Evolutionary conservation across 1,140 invertebrate species (phyloP).

Genomic region (Muscidifurax raptorellus): DNA sequence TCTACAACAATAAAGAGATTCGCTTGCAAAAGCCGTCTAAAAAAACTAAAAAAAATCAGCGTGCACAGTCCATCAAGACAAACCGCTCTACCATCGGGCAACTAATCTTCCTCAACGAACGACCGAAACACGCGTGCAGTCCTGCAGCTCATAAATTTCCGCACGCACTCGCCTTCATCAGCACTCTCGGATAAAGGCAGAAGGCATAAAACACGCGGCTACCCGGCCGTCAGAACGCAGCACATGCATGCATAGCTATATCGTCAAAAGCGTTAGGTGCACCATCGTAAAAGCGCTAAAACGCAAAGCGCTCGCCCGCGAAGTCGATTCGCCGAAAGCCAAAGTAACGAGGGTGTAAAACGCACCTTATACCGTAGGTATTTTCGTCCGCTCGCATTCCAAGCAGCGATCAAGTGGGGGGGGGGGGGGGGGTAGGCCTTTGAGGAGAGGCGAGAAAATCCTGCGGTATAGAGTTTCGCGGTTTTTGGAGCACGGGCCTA

Average conservation of each 20-base stretch:
- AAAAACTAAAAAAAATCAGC: too few species aligned
- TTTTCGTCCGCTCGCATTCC: neutral
- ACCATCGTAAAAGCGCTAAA: conserved; percentile 19
- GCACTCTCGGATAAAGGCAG: neutral
- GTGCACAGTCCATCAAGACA: too few species aligned
- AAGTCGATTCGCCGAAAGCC: conserved; percentile 3
- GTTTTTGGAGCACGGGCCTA: neutral
- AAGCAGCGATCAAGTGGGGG: neutral
- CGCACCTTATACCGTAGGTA: neutral
- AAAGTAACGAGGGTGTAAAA: conserved; percentile 7
- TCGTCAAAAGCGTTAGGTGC: neutral
- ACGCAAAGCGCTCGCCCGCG: neutral
- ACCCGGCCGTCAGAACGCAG: neutral
- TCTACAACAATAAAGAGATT: too few species aligned
- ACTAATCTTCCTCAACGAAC: too few species aligned
- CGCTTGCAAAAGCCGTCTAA: too few species aligned
- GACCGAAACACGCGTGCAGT: too few species aligned
- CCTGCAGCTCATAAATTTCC: conserved; percentile 2
- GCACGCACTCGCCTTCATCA: neutral
- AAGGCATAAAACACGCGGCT: neutral
- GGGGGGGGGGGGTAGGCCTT: neutral
- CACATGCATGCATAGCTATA: neutral
- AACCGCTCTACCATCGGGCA: too few species aligned
- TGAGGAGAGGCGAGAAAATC: neutral
- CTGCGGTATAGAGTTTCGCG: neutral